Base-by-base conservation (phyloP, 2,888 invertebrate species). In the Cheiracanthium punctorium region DNA sequence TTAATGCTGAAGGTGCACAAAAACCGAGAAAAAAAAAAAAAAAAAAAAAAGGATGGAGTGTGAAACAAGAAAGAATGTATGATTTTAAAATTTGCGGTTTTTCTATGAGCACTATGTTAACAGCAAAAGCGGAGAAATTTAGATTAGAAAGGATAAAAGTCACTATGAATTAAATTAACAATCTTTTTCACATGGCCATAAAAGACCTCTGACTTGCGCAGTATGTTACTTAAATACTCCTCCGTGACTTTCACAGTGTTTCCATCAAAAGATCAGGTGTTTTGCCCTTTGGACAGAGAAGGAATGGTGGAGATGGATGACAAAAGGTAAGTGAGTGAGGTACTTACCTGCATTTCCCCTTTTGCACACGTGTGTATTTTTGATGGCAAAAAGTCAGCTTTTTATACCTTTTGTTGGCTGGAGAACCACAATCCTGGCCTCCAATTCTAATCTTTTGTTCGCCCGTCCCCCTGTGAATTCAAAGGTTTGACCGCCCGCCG, bases 231-330 rank as follows among this genome's bases (percentile, higher is more conserved):
- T n/a, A 48, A 48, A 48, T 58, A 24, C 24, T 5, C n/a, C 24
- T 58, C 58, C 1, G 24, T 24, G 24, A 24, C 58, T 58, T 24
- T 24, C 20, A 17, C 5, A 2, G 14, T 2, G 10, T 12, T 10
- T 17, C 17, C n/a, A n/a, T 12, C 48, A 48, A 58, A 58, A 58
- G 58, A 58, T 58, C 58, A 58, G 58, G 58, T 58, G 58, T 58
- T 58, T 8, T 58, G 20, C 58, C 58, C 58, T 58, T 20, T 58
- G 58, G 58, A 7, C 8, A n/a, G n/a, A n/a, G n/a, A n/a, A n/a
- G 24, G 58, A 24, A 24, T 2, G 24, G 12, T 5, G 24, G 20
- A 5, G 4, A n/a, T n/a, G n/a, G n/a, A n/a, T 24, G 58, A 58
- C 58, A 58, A 58, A 48, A 48, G 24, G 24, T 58, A 17, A 24